phyloP scores from a whole-genome alignment of 2,888 invertebrate species.

The Bombylius major region DNA sequence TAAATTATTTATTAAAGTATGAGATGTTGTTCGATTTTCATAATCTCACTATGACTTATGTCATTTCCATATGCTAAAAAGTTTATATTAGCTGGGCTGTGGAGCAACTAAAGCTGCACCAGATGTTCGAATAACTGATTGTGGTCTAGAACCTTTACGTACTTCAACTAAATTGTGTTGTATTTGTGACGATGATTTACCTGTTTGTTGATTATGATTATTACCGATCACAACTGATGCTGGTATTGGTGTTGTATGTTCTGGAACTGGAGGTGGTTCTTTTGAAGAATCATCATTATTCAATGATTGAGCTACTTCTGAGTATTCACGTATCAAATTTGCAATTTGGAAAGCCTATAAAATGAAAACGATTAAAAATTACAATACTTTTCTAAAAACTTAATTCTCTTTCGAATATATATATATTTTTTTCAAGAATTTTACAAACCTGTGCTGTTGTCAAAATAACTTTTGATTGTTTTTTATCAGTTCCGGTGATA shows the following conservation, averaged over 20 bases:
- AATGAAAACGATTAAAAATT: not conserved
- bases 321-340: constrained; percentile 65
- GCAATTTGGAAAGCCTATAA: constrained; percentile 17
- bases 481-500: constrained; percentile 78
- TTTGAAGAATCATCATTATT: constrained; percentile 15
- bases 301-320: constrained; percentile 46
- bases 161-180: constrained; percentile 14
- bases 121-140: constrained; percentile 19
- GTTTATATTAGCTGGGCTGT: constrained; percentile 22
- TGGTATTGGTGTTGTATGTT: constrained; percentile 13
- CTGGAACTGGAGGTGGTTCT: constrained; percentile 18
- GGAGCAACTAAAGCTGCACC: constrained; percentile 20
- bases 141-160: constrained; percentile 17
- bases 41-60: constrained; percentile 6
- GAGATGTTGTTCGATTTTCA: too few relatives aligned
- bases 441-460: constrained; percentile 71
- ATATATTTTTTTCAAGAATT: not conserved
- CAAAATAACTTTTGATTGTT: constrained; percentile 87
- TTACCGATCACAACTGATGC: not conserved
- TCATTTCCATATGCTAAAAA: constrained; percentile 18
- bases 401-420: not conserved
- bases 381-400: not conserved
- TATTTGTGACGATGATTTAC: not conserved
- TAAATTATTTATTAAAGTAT: too few relatives aligned
- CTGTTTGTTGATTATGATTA: not conserved